Base-by-base conservation (phyloP, 1,140 invertebrate species). In the Trichogramma pretiosum region DNA sequence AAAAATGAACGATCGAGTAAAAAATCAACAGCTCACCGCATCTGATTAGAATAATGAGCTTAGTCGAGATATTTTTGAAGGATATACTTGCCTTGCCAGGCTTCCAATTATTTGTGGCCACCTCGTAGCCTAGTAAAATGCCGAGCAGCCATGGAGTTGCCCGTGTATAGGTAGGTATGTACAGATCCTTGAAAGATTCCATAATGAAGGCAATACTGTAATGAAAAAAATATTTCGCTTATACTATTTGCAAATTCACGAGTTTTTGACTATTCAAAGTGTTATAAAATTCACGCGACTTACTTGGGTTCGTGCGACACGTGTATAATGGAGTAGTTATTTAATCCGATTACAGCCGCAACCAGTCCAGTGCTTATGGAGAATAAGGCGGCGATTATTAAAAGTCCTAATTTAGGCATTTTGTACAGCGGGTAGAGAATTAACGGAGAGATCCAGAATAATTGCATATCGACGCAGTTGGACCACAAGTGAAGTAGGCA, bases 391-490 rank as follows among this genome's bases (percentile, higher is more conserved):
- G 2, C 8, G 1, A 23, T 10, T 16, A 14, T 13, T 14, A 24
- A 40, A 14, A 8, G 5, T 4, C 9, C 22, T 40, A 3, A 3
- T 3, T 1, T 21, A 5, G 0, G 19, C 38, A 7, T 22, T 16
- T 55, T 59, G 8, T 37, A 37, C 10, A 71, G 49, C 0, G 62
- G 54, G 30, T 64, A 57, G 1, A 71, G 50, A 41, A 72, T 58
- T 4, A 72, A 10, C 24, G 70, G 71, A 16, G 68, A 62, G 14
- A 67, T 28, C 21, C 59, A 48, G 1, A 40, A 24, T 8, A 22
- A 22, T 3, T 26, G 14, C 22, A 22, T 26, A 16, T 40, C n/a
- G 4, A 22, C 14, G 3, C 16, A 4, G 19, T 17, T 16, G 3
- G 38, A 10, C 38, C 38, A 40, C 38, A n/a, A 23, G 2, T 40